Conservation (phyloP, 1,140 invertebrate species). For the Drosophila busckii region DNA sequence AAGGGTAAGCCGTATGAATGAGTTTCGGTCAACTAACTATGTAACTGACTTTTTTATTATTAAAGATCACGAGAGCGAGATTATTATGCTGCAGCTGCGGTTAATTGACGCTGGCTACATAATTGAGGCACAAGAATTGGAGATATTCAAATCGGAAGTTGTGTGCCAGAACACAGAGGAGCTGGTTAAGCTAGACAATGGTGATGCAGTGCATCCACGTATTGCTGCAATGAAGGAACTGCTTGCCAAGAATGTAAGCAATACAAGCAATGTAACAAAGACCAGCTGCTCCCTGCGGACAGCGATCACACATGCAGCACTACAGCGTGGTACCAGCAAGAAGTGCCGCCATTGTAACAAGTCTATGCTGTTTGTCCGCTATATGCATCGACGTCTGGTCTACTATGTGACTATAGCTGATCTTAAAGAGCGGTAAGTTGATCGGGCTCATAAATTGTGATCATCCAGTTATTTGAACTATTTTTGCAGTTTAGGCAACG, state of each 20-base stretch:
- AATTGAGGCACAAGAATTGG: constrained; percentile 85
- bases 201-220: constrained; percentile 61
- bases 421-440: constrained; percentile 61
- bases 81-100: constrained; percentile 87
- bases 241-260: constrained; percentile 45
- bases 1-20: constrained; percentile 79
- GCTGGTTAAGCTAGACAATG: constrained; percentile 52
- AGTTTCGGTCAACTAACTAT: accelerated
- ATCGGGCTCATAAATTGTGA: no score
- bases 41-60: not conserved
- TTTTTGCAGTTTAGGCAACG: constrained; percentile 30
- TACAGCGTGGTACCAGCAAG: constrained; percentile 79
- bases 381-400: constrained; percentile 82
- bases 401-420: constrained; percentile 79
- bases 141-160: constrained; percentile 80
- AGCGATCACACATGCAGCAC: constrained; percentile 81
- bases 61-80: constrained; percentile 82
- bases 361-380: constrained; percentile 82
- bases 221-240: constrained; percentile 57
- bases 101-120: constrained; percentile 88
- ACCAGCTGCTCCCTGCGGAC: constrained; percentile 83
- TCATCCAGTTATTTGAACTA: not conserved
- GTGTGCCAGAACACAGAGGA: constrained; percentile 61
- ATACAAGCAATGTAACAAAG: constrained; percentile 73
- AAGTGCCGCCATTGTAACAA: constrained; percentile 84